Evolutionary conservation across 1,140 invertebrate genomes (phyloP), one percentile per base, ranked within the genome.

Genomic region (Capitella teleta): DNA sequence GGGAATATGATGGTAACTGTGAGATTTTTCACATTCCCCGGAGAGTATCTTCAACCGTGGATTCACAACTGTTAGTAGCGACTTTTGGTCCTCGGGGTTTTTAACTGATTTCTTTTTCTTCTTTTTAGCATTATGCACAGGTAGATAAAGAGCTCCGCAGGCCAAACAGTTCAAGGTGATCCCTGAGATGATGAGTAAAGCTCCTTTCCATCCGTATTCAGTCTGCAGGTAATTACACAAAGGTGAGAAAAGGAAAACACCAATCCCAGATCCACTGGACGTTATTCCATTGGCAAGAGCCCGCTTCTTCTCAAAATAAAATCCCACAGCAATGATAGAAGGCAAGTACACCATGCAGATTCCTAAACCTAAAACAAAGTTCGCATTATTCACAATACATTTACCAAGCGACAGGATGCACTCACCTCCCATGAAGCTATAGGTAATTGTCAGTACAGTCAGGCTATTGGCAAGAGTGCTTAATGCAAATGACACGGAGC

Each of bases 251-350:
- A 86, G 61, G 63, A 89, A 87, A 3, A 84, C 86, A 5, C 78
- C 78, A 28, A 91, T 87, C 19, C 89, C 89, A 1, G 87, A 91
- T 10, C 89, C 89, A 63, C 87, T 92, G 1, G 91, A 91, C 0
- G 85, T 84, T 38, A 92, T 82, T n/a, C 87, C 87, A 0, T 86
- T 89, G 0, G 87, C 87, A 28, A 92, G 66, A 2, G 86, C 86
- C 44, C 87, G 73, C 79, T 83, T 86, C 71, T 81, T 82, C 68
- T 89, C 86, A 67, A 91, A 91, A 74, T 90, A 91, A 73, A 88
- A 88, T 8, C 86, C 85, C 1, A 87, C 82, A 3, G 84, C 84
- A 58, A 91, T 81, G 25, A 91, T 84, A 14, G 86, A 83, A 5
- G 87, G 87, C 32, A 90, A 84, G 71, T 90, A 92, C 56, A 90